Evolutionary conservation across 2,888 invertebrate species (phyloP).

Genomic region (Drosophila longiperda): DNA sequence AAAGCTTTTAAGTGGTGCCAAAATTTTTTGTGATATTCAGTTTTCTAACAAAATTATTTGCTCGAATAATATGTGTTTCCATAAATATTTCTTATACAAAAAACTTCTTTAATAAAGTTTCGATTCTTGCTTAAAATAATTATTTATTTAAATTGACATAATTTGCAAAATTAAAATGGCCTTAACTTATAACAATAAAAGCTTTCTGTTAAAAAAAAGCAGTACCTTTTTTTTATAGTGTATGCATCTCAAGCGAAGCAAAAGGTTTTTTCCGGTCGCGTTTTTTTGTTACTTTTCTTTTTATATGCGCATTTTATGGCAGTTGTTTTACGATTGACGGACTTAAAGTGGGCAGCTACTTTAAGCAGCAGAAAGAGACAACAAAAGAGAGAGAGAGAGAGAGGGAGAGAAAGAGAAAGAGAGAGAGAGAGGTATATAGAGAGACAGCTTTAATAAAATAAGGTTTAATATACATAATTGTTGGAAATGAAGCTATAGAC

Average conservation of each 20-base stretch:
- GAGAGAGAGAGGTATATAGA: too few relatives aligned
- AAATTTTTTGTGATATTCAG: not conserved
- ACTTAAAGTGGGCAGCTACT: slow-evolving; percentile 44
- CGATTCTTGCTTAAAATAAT: not conserved
- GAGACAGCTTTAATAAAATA: slow-evolving; percentile 21
- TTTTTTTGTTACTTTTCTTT: slow-evolving; percentile 44
- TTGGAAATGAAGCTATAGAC: slow-evolving; percentile 41
- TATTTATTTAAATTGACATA: not conserved
- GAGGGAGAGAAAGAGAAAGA: not conserved
- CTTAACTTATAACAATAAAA: not conserved
- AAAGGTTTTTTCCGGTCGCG: slow-evolving; percentile 41
- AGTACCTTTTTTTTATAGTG: slow-evolving; percentile 4
- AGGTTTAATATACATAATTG: slow-evolving; percentile 73
- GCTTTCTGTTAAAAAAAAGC: not conserved
- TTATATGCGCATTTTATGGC: slow-evolving; percentile 52
- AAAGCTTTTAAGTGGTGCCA: not conserved
- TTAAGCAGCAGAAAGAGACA: slow-evolving; percentile 19
- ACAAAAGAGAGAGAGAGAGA: not conserved
- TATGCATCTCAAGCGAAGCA: slow-evolving; percentile 32
- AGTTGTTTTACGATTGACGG: slow-evolving; percentile 52
- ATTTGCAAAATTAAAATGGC: not conserved
- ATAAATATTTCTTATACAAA: not conserved
- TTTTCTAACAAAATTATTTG: not conserved
- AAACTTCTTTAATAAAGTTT: not conserved
- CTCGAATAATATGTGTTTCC: not conserved